Conservation (phyloP, 2,797 vertebrate genomes). For the Alectoris magna region DNA sequence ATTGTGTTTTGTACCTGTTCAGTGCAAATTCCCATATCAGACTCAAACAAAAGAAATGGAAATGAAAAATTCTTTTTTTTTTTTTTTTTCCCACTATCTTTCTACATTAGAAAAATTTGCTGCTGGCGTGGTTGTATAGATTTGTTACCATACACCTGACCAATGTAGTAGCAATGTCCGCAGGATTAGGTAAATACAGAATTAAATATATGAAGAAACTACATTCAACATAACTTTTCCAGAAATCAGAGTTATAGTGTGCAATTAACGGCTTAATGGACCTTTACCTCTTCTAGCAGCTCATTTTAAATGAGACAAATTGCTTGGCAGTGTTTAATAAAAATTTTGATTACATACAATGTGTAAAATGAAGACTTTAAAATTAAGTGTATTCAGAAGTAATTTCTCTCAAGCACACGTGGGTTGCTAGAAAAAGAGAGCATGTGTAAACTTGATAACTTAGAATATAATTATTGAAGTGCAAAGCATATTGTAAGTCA, state of each 20-base stretch:
- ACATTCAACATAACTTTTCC: neutral
- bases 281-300: conserved; percentile 47
- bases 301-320: conserved; percentile 65
- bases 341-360: conserved; percentile 45
- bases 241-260: conserved; percentile 26
- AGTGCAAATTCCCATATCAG: conserved; percentile 9
- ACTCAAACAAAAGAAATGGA: neutral
- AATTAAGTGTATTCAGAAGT: conserved; percentile 45
- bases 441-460: conserved; percentile 4
- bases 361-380: conserved; percentile 49
- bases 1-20: conserved; percentile 1
- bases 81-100: neutral
- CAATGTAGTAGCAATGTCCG: neutral
- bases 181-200: conserved; percentile 24
- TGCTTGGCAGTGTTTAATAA: conserved; percentile 58
- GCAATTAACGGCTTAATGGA: conserved; percentile 64
- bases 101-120: neutral
- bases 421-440: conserved; percentile 8
- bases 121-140: neutral
- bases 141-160: neutral
- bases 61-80: neutral
- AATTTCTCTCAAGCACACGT: conserved; percentile 24
- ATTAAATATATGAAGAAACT: neutral
- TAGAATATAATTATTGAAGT: conserved; percentile 42
- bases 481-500: conserved; percentile 16